Evolutionary conservation across 2,888 invertebrate species (phyloP), one percentile per base, ranked within the genome.

Genomic region (Margaritifera margaritifera): DNA sequence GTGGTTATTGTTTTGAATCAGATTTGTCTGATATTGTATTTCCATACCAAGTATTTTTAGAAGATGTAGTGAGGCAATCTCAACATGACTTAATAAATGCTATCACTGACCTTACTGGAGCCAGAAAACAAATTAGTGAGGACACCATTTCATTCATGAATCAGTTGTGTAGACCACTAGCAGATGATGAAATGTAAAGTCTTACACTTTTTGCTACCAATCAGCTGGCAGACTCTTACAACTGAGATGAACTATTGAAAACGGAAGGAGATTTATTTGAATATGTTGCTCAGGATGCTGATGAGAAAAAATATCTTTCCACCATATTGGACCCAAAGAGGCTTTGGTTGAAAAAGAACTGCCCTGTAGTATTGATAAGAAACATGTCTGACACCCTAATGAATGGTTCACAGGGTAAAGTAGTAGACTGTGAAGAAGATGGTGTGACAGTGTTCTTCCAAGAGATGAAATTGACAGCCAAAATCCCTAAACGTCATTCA

Each of bases 271-370:
- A 68, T 19, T 18, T 68, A 20, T 63, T 59, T 22, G 22, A 55
- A 42, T 68, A 63, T 61, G 50, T 22, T 11, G 56, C 63, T n/a
- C 31, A 22, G 51, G 60, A 68, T 52, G 42, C 31, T 57, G 68
- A 63, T 5, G 54, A 63, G 24, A 51, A 56, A 27, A 27, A 24
- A 31, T 25, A 24, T 11, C 31, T 64, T 4, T 24, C 55, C 24
- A 19, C 42, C 11, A 27, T 63, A 19, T 22, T 54, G 22, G 68
- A 53, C 11, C 63, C 62, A 56, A 20, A 54, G 6, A 63, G 53
- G 20, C 58, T 68, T 56, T 68, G 68, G 68, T 56, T 68, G 54
- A 68, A 68, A 42, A 24, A 22, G 22, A 24, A 52, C 42, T 50
- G 52, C n/a, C 20, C 20, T 22, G 53, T 58, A 2, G 50, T 64